Percentiles rank a stretch among this genome's conserved stretches.
These are phyloP conservation scores for Caenorhabditis sp. DNA, from an alignment of 2,888 invertebrate genomes.

Conservation along the genomic window DNA sequence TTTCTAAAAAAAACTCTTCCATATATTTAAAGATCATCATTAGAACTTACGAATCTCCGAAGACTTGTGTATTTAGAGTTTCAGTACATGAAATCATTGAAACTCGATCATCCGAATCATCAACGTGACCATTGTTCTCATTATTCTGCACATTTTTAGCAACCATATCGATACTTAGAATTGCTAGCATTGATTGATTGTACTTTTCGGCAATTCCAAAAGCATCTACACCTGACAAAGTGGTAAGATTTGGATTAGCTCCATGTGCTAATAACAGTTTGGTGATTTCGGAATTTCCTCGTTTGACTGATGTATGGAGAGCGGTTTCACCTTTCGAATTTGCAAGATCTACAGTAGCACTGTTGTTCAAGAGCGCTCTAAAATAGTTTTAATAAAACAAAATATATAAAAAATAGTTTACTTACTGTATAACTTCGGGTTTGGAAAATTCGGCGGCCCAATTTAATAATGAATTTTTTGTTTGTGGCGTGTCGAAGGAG, in stretches of 20 bases:
- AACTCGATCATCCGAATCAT: slow-evolving; percentile 55
- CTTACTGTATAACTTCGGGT: slow-evolving; percentile 75
- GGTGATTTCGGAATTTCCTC: slow-evolving; percentile 75
- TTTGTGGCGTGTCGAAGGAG: slow-evolving; percentile 76
- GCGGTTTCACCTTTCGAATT: slow-evolving; percentile 77
- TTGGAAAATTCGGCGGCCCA: slow-evolving; percentile 78
- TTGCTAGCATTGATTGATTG: slow-evolving; percentile 30
- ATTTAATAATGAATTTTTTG: slow-evolving; percentile 77
- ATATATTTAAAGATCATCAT: too few species aligned
- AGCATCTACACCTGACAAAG: slow-evolving; percentile 42
- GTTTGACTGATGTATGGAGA: slow-evolving; percentile 77
- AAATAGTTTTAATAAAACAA: not conserved
- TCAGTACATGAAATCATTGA: slow-evolving; percentile 56
- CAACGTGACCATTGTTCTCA: slow-evolving; percentile 21
- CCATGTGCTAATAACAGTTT: slow-evolving; percentile 75
- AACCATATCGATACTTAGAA: slow-evolving; percentile 52
- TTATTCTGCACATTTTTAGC: slow-evolving; percentile 47
- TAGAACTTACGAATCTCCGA: slow-evolving; percentile 43
- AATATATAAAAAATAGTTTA: slow-evolving; percentile 52
- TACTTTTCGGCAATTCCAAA: slow-evolving; percentile 53
- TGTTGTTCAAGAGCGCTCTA: slow-evolving; percentile 73
- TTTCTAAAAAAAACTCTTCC: slow-evolving; percentile 9
- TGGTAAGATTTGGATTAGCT: slow-evolving; percentile 73
- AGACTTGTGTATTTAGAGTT: slow-evolving; percentile 45
- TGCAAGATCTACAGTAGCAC: slow-evolving; percentile 76